These are phyloP conservation scores for Alectura lathami DNA, from an alignment of 2,113 vertebrate species.

Conservation along the genomic window DNA sequence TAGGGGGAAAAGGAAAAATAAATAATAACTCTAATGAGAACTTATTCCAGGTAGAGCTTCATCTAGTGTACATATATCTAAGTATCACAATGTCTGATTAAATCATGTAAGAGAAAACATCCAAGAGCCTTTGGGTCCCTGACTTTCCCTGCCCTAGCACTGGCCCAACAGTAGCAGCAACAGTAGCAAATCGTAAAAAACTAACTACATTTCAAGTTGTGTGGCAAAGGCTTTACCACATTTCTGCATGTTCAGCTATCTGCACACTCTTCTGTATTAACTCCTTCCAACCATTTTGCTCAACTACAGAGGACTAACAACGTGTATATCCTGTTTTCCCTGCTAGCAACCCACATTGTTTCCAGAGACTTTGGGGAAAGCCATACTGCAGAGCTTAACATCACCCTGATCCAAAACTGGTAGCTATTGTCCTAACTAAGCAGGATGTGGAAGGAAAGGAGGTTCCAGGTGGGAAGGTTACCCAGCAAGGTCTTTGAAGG, in stretches of 20 bases:
- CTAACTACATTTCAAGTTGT: neutral
- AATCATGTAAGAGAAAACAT: neutral
- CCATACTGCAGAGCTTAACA: fast-evolving
- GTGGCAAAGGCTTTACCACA: neutral
- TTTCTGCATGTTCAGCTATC: neutral
- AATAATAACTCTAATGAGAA: neutral
- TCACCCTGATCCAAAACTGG: neutral
- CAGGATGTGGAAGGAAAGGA: neutral
- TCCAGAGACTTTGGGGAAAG: neutral
- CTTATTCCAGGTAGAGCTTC: neutral
- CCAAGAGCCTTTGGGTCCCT: neutral
- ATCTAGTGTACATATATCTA: neutral
- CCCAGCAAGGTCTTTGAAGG: neutral
- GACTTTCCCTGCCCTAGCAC: neutral
- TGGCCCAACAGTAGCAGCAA: neutral
- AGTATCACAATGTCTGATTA: neutral
- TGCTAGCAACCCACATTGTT: neutral
- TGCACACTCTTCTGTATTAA: neutral
- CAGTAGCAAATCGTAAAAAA: neutral
- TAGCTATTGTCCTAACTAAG: neutral
- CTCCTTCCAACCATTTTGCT: neutral
- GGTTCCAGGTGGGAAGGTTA: neutral
- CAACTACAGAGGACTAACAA: neutral
- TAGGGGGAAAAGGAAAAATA: neutral
- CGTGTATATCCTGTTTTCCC: neutral